Evolutionary conservation across 2,888 invertebrate species (phyloP), one percentile per base, ranked within the genome.

Genomic region (Nomada fucata): DNA sequence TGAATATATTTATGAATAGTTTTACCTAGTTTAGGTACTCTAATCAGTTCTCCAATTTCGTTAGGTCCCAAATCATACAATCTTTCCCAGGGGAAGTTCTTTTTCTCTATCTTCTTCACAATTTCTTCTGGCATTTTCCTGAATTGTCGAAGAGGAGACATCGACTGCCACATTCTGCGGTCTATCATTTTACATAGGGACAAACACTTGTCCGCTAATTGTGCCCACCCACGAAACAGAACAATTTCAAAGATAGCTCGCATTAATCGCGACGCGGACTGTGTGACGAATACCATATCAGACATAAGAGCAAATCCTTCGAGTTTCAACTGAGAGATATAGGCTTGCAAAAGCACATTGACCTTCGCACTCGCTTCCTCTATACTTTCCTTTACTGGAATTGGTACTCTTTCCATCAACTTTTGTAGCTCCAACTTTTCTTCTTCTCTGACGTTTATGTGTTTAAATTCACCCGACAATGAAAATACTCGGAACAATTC

Each of bases 221-320:
- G 99, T 0, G 99, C 99, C 99, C 99, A 99, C 18, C 99, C 98
- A 50, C 97, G 94, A 91, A 94, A 95, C 59, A 99, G 93, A 0
- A 99, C 99, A 86, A 99, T 99, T 95, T 99, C 99, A 94, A 97
- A 99, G 86, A 99, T 98, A 0, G 99, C 99, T 82, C 99, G 94
- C 95, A 99, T 97, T 63, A 99, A 95, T 65, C 99, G 95, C 2
- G 98, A 97, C 0, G 99, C 99, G 0, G 98, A 99, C 94, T 99
- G 99, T 0, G 99, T 99, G 0, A 99, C 98, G 93, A 98, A 99
- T 4, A 99, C 98, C 99, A 99, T 99, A 93, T 99, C 99, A 0
- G 99, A 98, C 98, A 99, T 99, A 2, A 99, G 95, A 0, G 99
- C 99, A 94, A 99, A 99, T 0, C 99, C 99, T 91, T 99, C 99